Conservation (phyloP, 2,797 vertebrate species). For the Numenius phaeopus region DNA sequence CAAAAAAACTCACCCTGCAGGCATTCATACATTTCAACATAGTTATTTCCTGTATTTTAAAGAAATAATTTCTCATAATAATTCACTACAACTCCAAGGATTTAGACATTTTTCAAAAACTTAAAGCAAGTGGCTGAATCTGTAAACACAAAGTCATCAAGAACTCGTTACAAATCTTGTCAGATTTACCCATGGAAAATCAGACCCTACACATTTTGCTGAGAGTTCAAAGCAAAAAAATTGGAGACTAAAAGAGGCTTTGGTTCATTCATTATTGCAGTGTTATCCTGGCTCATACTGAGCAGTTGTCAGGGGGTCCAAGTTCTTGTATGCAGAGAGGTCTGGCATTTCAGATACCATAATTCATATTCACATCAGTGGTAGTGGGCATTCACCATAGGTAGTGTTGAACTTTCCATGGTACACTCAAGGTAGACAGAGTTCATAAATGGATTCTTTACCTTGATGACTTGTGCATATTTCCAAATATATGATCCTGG, state of each 20-base stretch:
- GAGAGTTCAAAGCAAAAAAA: background rate
- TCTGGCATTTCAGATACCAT: background rate
- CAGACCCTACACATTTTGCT: conserved; percentile 12
- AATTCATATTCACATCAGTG: background rate
- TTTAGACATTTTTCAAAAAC: conserved; percentile 43
- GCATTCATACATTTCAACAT: background rate
- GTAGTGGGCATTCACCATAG: background rate
- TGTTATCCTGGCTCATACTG: background rate
- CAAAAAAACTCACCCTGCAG: background rate
- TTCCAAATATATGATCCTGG: background rate
- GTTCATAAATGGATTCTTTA: background rate
- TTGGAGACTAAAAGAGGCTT: background rate
- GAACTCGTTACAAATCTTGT: conserved; percentile 18
- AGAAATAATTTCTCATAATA: background rate
- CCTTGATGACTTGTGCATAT: background rate
- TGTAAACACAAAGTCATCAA: conserved; percentile 2
- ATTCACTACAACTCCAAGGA: background rate
- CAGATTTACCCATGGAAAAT: conserved; percentile 40
- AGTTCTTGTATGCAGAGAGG: background rate
- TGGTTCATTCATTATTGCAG: background rate
- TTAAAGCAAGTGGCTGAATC: conserved; percentile 28
- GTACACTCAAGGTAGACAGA: background rate
- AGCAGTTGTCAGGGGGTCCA: background rate
- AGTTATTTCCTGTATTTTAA: background rate
- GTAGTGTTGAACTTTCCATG: background rate